These are phyloP conservation scores for Busseola fusca DNA, from an alignment of 2,888 invertebrate species.

Conservation along the genomic window DNA sequence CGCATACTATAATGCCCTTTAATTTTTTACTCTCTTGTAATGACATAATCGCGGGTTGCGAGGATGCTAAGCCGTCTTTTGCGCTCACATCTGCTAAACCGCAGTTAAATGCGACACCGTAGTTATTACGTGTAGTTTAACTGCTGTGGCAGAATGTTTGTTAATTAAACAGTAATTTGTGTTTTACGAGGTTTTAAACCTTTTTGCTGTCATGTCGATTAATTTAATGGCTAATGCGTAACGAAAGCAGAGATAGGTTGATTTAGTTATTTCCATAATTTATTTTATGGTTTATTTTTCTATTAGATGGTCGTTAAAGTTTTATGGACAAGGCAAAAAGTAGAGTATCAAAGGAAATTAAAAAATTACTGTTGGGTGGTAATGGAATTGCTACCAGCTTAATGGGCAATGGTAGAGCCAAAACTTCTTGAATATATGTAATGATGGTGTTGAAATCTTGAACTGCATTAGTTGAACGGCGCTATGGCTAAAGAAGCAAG, in stretches of 20 bases:
- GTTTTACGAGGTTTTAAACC: conserved; percentile 46
- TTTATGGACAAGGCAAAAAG: background rate
- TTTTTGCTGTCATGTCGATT: conserved; percentile 36
- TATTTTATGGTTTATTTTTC: conserved; percentile 15
- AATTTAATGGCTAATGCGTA: conserved; percentile 26
- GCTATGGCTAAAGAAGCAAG: background rate
- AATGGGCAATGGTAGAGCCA: background rate
- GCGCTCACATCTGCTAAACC: conserved; percentile 68
- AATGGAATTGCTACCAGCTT: background rate
- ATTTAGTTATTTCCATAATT: conserved; percentile 22
- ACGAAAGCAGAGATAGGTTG: conserved; percentile 21
- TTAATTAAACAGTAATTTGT: conserved; percentile 44
- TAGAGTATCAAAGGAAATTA: background rate
- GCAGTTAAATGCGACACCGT: conserved; percentile 49
- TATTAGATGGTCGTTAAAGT: background rate
- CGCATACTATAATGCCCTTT: conserved; percentile 87
- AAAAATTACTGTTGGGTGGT: background rate
- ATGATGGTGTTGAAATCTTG: background rate
- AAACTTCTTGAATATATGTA: conserved; percentile 7
- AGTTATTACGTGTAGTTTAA: conserved; percentile 29
- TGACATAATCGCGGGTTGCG: conserved; percentile 84
- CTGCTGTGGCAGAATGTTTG: conserved; percentile 48
- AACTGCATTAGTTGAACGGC: background rate
- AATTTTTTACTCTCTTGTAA: conserved; percentile 81
- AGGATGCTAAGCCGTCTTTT: conserved; percentile 72